A percentile compares a stretch with the other conserved stretches of the same genome.
phyloP scores from a whole-genome alignment of 2,888 invertebrate genomes.

The Cabera pusaria region DNA sequence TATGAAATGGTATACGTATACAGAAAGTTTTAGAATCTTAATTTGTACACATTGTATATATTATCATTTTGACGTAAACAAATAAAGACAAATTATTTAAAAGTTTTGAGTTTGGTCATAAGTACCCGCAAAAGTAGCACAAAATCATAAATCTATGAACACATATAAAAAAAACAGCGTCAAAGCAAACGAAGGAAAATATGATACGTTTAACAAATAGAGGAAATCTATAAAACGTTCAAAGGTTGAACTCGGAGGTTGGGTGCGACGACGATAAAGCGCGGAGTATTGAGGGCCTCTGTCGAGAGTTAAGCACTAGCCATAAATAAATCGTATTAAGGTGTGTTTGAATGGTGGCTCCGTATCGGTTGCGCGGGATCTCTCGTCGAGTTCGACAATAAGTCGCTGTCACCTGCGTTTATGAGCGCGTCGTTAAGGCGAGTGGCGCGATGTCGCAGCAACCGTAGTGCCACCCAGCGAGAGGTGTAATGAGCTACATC shows the following conservation, averaged over 20 bases:
- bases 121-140: constrained; percentile 28
- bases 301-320: constrained; percentile 58
- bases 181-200: constrained; percentile 57
- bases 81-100: too few relatives aligned
- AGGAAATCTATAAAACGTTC: constrained; percentile 60
- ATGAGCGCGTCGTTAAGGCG: constrained; percentile 63
- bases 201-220: constrained; percentile 57
- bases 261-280: constrained; percentile 52
- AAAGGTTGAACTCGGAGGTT: constrained; percentile 35
- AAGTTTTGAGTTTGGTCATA: too few relatives aligned
- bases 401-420: constrained; percentile 63
- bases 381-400: constrained; percentile 63
- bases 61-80: too few relatives aligned
- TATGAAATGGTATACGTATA: too few relatives aligned
- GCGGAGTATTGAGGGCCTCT: constrained; percentile 49
- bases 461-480: constrained; percentile 65
- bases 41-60: too few relatives aligned
- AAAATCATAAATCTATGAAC: constrained; percentile 65
- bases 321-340: constrained; percentile 77
- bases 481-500: constrained; percentile 68
- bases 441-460: constrained; percentile 39
- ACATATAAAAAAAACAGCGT: constrained; percentile 60
- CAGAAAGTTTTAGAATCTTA: too few relatives aligned
- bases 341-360: constrained; percentile 63
- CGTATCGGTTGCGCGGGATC: constrained; percentile 65